These are phyloP conservation scores for Rallus limicola DNA, from an alignment of 2,113 vertebrate species.

Conservation along the genomic window DNA sequence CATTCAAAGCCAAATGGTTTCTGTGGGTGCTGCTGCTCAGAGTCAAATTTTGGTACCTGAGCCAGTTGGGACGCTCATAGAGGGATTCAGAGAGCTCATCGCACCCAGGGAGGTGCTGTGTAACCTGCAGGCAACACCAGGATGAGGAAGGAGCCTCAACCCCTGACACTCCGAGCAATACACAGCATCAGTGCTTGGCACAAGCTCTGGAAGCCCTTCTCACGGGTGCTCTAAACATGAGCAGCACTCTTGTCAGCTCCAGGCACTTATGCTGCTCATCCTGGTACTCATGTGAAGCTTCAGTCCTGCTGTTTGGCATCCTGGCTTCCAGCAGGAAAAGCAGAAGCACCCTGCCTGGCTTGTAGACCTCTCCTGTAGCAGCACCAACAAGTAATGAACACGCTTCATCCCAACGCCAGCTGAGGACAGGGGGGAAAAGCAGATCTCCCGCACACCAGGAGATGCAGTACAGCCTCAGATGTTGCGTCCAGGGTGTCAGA, in stretches of 20 bases:
- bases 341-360: neutral
- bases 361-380: neutral
- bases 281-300: neutral
- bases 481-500: rapidly evolving
- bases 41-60: neutral
- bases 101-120: neutral
- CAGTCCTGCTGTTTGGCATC: neutral
- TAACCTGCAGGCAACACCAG: neutral
- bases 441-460: rapidly evolving
- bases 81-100: rapidly evolving
- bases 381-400: neutral
- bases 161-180: neutral
- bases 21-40: neutral
- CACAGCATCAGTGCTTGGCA: neutral
- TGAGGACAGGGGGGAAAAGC: neutral
- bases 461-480: rapidly evolving
- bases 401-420: neutral
- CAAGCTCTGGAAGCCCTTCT: neutral
- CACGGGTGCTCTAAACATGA: neutral
- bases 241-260: neutral
- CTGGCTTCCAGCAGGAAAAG: neutral
- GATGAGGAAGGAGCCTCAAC: neutral
- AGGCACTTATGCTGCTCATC: neutral
- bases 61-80: rapidly evolving
- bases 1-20: neutral